These are phyloP conservation scores for Stegophylla sp. DNA, from an alignment of 2,888 invertebrate genomes.

Conservation along the genomic window DNA sequence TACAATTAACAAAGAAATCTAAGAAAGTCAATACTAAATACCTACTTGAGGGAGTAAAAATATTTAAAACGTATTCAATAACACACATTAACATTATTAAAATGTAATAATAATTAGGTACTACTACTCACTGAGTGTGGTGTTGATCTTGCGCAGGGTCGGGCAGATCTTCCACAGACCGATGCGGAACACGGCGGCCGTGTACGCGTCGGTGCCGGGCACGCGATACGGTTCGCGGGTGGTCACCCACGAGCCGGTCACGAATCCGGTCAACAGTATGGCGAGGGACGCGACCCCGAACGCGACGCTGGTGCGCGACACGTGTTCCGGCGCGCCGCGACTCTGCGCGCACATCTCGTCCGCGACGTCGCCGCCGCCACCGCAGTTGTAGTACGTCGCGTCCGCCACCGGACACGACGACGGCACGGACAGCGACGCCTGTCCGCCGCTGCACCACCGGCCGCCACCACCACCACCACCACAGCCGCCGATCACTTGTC, in stretches of 20 bases:
- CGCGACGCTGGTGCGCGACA: constrained; percentile 66
- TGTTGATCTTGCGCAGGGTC: constrained; percentile 63
- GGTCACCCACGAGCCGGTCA: constrained; percentile 67
- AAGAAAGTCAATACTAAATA: no score
- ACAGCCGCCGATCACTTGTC: neutral
- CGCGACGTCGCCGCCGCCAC: neutral
- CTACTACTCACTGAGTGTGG: constrained; percentile 45
- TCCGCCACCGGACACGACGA: neutral
- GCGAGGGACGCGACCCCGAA: constrained; percentile 66
- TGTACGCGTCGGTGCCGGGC: constrained; percentile 65
- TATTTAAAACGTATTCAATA: no score
- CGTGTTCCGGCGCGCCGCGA: constrained; percentile 41
- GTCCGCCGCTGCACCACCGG: neutral
- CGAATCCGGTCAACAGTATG: constrained; percentile 66
- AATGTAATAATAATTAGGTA: no score
- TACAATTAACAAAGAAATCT: no score
- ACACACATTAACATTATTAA: no score
- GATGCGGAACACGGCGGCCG: constrained; percentile 66
- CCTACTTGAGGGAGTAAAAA: no score
- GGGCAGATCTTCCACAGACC: constrained; percentile 68
- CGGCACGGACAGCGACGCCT: neutral
- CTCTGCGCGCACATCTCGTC: constrained; percentile 45
- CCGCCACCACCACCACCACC: neutral
- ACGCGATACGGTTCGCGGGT: constrained; percentile 66
- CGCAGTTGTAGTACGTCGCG: constrained; percentile 7